phyloP scores from a whole-genome alignment of 2,113 vertebrate species.

The Channa argus region DNA sequence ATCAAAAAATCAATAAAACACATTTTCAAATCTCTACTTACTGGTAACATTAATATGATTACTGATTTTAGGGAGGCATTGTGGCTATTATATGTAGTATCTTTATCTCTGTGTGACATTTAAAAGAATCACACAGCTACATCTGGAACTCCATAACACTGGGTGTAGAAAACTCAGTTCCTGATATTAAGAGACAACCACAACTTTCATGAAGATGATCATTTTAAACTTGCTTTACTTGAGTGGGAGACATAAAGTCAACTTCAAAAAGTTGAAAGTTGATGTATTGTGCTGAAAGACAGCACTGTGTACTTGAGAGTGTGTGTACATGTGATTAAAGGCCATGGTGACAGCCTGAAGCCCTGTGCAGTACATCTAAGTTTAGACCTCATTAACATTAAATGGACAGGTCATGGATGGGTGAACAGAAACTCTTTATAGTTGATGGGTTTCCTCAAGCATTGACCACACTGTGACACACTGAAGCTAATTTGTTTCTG shows the following conservation, averaged over 20 bases:
- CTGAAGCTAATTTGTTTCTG: slow-evolving; percentile 22
- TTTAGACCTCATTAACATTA: slow-evolving; percentile 66
- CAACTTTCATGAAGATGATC: background rate
- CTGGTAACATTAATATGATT: slow-evolving; percentile 21
- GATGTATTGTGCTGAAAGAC: slow-evolving; percentile 3
- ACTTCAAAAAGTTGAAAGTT: slow-evolving; percentile 11
- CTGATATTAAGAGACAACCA: slow-evolving; percentile 54
- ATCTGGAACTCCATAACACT: slow-evolving; percentile 33
- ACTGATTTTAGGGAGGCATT: slow-evolving; percentile 41
- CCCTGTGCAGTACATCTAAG: slow-evolving; percentile 32
- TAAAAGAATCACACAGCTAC: slow-evolving; percentile 39
- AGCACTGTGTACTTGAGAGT: background rate
- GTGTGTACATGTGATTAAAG: slow-evolving; percentile 51
- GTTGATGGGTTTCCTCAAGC: slow-evolving; percentile 48
- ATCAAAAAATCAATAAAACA: no score
- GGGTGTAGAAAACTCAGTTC: background rate
- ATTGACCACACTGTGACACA: slow-evolving; percentile 31
- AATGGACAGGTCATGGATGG: slow-evolving; percentile 49
- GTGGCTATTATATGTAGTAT: background rate
- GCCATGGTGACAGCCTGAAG: slow-evolving; percentile 25
- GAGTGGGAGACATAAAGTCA: slow-evolving; percentile 26
- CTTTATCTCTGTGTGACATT: slow-evolving; percentile 5
- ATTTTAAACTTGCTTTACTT: slow-evolving; percentile 16
- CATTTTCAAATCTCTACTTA: background rate
- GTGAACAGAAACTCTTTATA: slow-evolving; percentile 40